phyloP scores from a whole-genome alignment of 1,140 invertebrate species.

The Phortica variegata region DNA sequence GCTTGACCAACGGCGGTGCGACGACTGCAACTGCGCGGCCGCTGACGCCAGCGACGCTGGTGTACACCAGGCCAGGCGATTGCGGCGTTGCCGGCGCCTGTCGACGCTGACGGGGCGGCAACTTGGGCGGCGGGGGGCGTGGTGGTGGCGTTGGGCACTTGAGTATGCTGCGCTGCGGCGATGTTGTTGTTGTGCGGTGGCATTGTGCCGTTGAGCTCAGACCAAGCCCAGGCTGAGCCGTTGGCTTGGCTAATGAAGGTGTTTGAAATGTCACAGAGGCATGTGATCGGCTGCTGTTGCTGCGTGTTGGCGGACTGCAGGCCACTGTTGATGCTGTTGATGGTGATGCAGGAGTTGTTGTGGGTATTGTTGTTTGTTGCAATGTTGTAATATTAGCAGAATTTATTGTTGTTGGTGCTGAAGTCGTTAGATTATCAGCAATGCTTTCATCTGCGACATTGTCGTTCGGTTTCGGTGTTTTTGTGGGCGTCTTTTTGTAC shows the following conservation, averaged over 20 bases:
- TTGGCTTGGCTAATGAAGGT: slow-evolving; percentile 33
- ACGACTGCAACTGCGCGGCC: slow-evolving; percentile 7
- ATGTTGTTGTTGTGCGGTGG: slow-evolving; percentile 7
- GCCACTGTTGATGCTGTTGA: slow-evolving; percentile 2
- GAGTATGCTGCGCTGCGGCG: slow-evolving; percentile 28
- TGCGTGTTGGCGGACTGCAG: slow-evolving; percentile 19
- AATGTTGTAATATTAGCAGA: no score
- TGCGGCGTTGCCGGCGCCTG: slow-evolving; percentile 5
- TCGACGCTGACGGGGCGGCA: slow-evolving; percentile 29
- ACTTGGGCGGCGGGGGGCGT: slow-evolving; percentile 29
- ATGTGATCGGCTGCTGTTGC: slow-evolving; percentile 31
- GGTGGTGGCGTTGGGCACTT: slow-evolving; percentile 39
- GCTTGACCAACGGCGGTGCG: slow-evolving; percentile 25
- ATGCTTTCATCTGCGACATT: no score
- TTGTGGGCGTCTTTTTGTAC: slow-evolving; percentile 43
- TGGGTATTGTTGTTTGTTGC: slow-evolving; percentile 12
- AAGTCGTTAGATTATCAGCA: slow-evolving; percentile 18
- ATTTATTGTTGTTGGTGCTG: slow-evolving; percentile 9
- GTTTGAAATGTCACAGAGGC: slow-evolving; percentile 40
- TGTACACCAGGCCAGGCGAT: slow-evolving; percentile 1
- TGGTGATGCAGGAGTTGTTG: slow-evolving; percentile 6
- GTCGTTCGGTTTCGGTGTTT: no score
- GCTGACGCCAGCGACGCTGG: slow-evolving; percentile 8
- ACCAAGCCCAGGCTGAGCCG: no score
- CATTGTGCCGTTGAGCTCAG: slow-evolving; percentile 9